phyloP scores from a whole-genome alignment of 2,113 vertebrate genomes.

The Phalacrocorax aristotelis region DNA sequence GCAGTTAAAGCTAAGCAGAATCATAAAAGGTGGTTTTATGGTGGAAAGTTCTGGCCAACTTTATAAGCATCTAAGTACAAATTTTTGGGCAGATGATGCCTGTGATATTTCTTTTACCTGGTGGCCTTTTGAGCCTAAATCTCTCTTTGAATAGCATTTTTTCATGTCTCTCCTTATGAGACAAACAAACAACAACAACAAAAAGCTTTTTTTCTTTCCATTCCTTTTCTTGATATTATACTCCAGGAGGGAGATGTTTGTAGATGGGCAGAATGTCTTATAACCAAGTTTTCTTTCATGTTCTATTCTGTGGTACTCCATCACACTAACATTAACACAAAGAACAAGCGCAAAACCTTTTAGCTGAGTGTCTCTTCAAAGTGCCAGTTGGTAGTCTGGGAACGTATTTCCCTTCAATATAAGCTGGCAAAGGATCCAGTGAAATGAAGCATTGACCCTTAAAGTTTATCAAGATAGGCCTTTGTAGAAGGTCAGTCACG shows the following conservation, averaged over 20 bases:
- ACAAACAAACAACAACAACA: not conserved
- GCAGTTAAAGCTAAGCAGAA: not conserved
- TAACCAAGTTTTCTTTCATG: slow-evolving; percentile 14
- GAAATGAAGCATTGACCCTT: slow-evolving; percentile 10
- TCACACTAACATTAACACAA: slow-evolving; percentile 13
- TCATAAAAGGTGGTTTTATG: not conserved
- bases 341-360: slow-evolving; percentile 44
- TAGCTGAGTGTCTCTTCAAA: slow-evolving; percentile 35
- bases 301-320: not conserved
- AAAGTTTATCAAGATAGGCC: slow-evolving; percentile 5
- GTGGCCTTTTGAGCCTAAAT: not conserved
- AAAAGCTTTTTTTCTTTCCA: not conserved
- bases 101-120: not conserved
- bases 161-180: not conserved
- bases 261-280: not conserved
- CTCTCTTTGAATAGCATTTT: not conserved
- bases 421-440: not conserved
- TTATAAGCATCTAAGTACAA: not conserved
- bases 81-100: not conserved
- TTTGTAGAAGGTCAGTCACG: not conserved
- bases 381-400: slow-evolving; percentile 37
- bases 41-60: not conserved
- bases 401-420: slow-evolving; percentile 15
- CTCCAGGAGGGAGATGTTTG: not conserved
- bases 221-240: not conserved